A percentile compares a stretch with the other conserved stretches of the same genome.
Evolutionary conservation across 2,888 invertebrate species (phyloP).

Genomic region (Helicoverpa assulta): DNA sequence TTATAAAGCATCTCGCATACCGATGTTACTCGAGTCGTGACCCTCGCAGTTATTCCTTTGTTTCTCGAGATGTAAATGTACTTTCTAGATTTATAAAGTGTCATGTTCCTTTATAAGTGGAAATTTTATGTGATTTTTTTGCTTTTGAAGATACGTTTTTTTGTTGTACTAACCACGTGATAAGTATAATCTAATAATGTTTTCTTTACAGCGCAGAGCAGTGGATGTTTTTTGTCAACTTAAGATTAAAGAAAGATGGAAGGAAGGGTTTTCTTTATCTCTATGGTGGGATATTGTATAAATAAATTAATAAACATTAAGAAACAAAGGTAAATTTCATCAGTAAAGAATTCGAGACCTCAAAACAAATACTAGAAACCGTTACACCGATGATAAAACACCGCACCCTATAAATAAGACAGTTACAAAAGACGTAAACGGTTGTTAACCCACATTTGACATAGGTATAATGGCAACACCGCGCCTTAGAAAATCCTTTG

Average conservation of each 20-base stretch:
- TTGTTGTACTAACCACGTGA: too few relatives aligned
- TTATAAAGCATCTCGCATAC: conserved; percentile 32
- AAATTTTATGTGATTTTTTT: neutral
- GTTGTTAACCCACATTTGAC: conserved; percentile 50
- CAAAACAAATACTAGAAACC: too few relatives aligned
- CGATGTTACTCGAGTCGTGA: conserved; percentile 35
- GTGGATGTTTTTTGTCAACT: too few relatives aligned
- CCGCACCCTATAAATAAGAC: conserved; percentile 26
- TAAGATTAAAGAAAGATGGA: too few relatives aligned
- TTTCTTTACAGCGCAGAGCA: too few relatives aligned
- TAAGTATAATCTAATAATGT: too few relatives aligned
- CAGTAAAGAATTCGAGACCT: neutral
- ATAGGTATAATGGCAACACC: conserved; percentile 48
- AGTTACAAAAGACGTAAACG: conserved; percentile 42
- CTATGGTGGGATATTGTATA: too few relatives aligned
- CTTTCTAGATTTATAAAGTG: conserved; percentile 9
- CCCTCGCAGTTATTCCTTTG: conserved; percentile 20
- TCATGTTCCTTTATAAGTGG: neutral
- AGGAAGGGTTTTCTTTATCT: too few relatives aligned
- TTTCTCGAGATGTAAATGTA: conserved; percentile 15
- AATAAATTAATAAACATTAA: too few relatives aligned
- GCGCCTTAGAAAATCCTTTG: conserved; percentile 48
- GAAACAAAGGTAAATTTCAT: neutral
- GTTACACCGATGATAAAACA: conserved; percentile 11
- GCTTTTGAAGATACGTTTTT: too few relatives aligned